phyloP scores from a whole-genome alignment of 2,888 invertebrate species.

The Temnothorax rugatulus region DNA sequence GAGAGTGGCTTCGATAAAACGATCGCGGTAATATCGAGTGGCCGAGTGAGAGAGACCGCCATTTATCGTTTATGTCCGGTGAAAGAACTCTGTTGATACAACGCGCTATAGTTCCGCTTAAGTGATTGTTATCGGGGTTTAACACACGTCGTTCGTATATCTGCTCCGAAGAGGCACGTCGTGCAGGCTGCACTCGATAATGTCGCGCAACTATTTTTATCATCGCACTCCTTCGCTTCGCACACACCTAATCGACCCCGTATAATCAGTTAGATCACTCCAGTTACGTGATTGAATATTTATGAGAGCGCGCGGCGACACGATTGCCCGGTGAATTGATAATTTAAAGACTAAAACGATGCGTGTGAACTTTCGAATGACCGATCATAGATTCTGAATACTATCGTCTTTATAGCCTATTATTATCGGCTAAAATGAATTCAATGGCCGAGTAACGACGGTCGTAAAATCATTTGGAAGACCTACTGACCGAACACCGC shows the following conservation, averaged over 20 bases:
- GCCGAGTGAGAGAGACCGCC: background rate
- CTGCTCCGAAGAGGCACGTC: conserved; percentile 18
- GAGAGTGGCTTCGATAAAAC: conserved; percentile 29
- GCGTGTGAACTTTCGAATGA: conserved; percentile 36
- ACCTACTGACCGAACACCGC: too few species aligned
- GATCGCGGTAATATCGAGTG: conserved; percentile 26
- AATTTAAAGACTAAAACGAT: conserved; percentile 18
- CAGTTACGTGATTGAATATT: conserved; percentile 53
- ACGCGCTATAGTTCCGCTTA: conserved; percentile 48
- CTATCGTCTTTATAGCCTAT: background rate
- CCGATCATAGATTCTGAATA: background rate
- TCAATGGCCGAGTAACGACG: background rate
- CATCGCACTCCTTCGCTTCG: conserved; percentile 28
- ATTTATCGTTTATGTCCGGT: conserved; percentile 53
- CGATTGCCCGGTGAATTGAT: conserved; percentile 43
- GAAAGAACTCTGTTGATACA: conserved; percentile 60
- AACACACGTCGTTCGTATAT: conserved; percentile 41
- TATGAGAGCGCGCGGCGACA: conserved; percentile 43
- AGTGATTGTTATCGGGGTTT: conserved; percentile 54
- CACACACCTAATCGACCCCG: conserved; percentile 44
- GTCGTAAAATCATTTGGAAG: background rate
- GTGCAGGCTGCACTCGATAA: conserved; percentile 33
- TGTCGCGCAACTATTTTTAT: conserved; percentile 53
- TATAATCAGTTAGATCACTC: conserved; percentile 50
- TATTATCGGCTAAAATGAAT: conserved; percentile 15